Evolutionary conservation across 2,113 vertebrate species (phyloP).

Genomic region (Misgurnus mizolepis): DNA sequence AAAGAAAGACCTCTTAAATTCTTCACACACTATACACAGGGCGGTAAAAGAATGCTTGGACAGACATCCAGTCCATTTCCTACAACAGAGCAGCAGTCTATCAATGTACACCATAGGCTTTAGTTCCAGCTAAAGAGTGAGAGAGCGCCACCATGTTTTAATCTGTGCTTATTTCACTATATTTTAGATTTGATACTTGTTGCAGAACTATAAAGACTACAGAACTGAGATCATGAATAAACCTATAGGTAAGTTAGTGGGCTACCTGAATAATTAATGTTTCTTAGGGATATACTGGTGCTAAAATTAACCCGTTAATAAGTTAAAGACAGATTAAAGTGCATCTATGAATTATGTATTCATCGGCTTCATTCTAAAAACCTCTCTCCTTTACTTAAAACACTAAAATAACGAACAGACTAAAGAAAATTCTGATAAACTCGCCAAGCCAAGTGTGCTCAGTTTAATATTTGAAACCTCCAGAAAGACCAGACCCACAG

Average conservation of each 20-base stretch:
- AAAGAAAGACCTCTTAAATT: constrained; percentile 25
- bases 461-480: constrained; percentile 18
- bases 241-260: too few relatives aligned
- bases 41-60: neutral
- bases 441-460: neutral
- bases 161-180: neutral
- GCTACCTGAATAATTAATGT: too few relatives aligned
- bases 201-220: too few relatives aligned
- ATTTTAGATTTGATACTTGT: too few relatives aligned
- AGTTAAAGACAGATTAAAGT: too few relatives aligned
- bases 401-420: neutral
- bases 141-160: neutral
- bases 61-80: neutral
- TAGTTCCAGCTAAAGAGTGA: neutral
- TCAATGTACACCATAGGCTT: constrained; percentile 1
- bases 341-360: too few relatives aligned
- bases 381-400: neutral
- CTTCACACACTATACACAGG: constrained; percentile 9
- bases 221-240: too few relatives aligned
- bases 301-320: too few relatives aligned
- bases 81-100: neutral
- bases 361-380: too few relatives aligned
- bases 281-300: too few relatives aligned
- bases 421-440: too few relatives aligned
- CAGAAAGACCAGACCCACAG: constrained; percentile 9